Conservation (phyloP, 2,888 invertebrate genomes). For the Cheilosia variabilis region DNA sequence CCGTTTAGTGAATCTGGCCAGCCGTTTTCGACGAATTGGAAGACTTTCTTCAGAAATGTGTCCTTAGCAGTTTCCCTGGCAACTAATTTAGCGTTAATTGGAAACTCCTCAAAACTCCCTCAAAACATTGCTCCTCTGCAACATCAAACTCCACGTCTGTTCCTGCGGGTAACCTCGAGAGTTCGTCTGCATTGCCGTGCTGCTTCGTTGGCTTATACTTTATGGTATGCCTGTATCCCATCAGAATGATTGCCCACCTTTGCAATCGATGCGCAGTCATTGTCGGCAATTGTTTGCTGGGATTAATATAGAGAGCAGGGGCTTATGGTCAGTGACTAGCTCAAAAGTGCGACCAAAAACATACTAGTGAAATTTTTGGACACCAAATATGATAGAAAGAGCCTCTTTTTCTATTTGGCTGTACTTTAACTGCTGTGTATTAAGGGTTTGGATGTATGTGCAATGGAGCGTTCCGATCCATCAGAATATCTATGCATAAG, state of each 20-base stretch:
- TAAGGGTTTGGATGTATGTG: slow-evolving; percentile 60
- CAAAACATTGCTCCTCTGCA: slow-evolving; percentile 13
- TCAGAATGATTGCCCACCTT: slow-evolving; percentile 36
- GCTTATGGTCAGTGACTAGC: slow-evolving; percentile 48
- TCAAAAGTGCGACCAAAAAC: slow-evolving; percentile 55
- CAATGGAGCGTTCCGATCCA: background rate
- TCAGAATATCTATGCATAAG: too few species aligned
- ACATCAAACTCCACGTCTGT: slow-evolving; percentile 31
- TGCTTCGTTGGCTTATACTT: slow-evolving; percentile 6
- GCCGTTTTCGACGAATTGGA: slow-evolving; percentile 20
- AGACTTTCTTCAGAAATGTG: slow-evolving; percentile 8
- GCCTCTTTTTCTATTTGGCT: slow-evolving; percentile 62
- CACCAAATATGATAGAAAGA: slow-evolving; percentile 51
- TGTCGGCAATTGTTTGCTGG: slow-evolving; percentile 46
- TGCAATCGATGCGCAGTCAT: slow-evolving; percentile 47
- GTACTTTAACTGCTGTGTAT: slow-evolving; percentile 36
- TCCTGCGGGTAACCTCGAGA: slow-evolving; percentile 2
- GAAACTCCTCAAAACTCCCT: slow-evolving; percentile 2
- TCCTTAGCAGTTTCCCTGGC: slow-evolving; percentile 30
- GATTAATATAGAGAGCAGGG: slow-evolving; percentile 28
- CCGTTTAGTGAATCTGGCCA: background rate
- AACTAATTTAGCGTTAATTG: slow-evolving; percentile 15
- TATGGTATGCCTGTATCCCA: background rate
- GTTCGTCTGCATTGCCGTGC: slow-evolving; percentile 27
- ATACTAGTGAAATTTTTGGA: slow-evolving; percentile 54